phyloP scores from a whole-genome alignment of 2,113 vertebrate species.

The Chionodraco myersi region DNA sequence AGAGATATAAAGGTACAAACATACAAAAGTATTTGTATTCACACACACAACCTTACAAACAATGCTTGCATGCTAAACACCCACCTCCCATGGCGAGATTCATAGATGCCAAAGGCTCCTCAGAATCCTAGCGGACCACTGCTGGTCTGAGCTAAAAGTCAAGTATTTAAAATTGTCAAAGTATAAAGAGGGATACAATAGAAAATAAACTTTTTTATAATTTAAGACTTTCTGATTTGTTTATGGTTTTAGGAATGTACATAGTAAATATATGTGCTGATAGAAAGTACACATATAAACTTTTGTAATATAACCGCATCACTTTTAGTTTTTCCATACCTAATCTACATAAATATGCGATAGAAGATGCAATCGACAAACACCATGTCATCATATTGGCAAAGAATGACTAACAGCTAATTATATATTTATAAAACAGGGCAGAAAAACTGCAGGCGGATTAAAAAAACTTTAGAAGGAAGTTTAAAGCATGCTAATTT shows the following conservation, averaged over 20 bases:
- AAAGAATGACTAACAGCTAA: constrained; percentile 48
- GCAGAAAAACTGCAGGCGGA: constrained; percentile 19
- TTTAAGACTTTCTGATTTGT: not conserved
- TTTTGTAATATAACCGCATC: constrained; percentile 14
- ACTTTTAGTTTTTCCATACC: constrained; percentile 9
- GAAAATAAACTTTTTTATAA: not conserved
- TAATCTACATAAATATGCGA: not conserved
- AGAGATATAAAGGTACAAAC: no score
- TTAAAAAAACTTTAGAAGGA: constrained; percentile 29
- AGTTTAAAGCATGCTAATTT: constrained; percentile 48
- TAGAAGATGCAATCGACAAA: constrained; percentile 25
- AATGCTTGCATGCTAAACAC: no score
- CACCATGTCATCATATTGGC: constrained; percentile 24
- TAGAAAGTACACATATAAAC: constrained; percentile 16
- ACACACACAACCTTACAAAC: no score
- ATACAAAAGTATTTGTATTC: no score
- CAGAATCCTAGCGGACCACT: no score
- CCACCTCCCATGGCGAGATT: no score
- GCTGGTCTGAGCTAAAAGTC: no score
- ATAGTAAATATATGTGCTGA: constrained; percentile 1
- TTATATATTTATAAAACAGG: constrained; percentile 34
- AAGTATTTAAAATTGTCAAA: no score
- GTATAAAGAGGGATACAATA: no score
- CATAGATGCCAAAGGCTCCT: no score
- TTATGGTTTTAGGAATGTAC: constrained; percentile 1